Evolutionary conservation across 2,888 invertebrate genomes (phyloP), one percentile per base, ranked within the genome.

Genomic region (Ennomos quercinarius): DNA sequence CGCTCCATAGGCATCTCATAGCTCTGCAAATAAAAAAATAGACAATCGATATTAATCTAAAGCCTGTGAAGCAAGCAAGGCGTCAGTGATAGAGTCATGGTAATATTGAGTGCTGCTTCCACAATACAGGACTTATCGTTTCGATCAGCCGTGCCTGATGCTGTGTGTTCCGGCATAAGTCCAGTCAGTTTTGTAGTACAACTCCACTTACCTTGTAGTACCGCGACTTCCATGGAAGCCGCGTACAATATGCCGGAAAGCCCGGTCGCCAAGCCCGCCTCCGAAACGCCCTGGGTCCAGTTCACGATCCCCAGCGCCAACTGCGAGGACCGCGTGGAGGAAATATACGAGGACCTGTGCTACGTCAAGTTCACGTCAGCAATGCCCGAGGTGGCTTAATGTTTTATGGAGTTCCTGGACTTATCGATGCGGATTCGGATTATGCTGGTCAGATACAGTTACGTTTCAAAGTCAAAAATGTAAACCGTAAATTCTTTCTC

Each of bases 271-370:
- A 76, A 55, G 66, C 76, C 61, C 44, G 66, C 75, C 55, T 71
- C 81, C 34, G 94, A 94, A 68, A 93, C 93, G 45, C 93, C 94
- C 60, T 95, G 95, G 95, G 93, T 94, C 72, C 94, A 94, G 85
- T 95, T 95, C 87, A 95, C 94, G 64, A 95, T 95, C 73, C 95
- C 95, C 64, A 93, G 88, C 76, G 92, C 93, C 47, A 79, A 85
- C 41, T 90, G 89, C 77, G 94, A 94, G 81, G 95, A 94, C 76
- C 88, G 95, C 70, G 96, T 96, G 74, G 96, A 97, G 85, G 96
- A 96, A 89, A 95, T 97, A 78, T 97, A 97, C 86, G 97, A 97
- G 89, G 97, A 97, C 88, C 94, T 97, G 73, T 97, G 97, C 94
- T 97, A 96, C 87, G 96, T 97, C 81, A 96, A 96, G 81, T 96